phyloP scores from a whole-genome alignment of 2,797 vertebrate species.

The Cyclopterus lumpus region DNA sequence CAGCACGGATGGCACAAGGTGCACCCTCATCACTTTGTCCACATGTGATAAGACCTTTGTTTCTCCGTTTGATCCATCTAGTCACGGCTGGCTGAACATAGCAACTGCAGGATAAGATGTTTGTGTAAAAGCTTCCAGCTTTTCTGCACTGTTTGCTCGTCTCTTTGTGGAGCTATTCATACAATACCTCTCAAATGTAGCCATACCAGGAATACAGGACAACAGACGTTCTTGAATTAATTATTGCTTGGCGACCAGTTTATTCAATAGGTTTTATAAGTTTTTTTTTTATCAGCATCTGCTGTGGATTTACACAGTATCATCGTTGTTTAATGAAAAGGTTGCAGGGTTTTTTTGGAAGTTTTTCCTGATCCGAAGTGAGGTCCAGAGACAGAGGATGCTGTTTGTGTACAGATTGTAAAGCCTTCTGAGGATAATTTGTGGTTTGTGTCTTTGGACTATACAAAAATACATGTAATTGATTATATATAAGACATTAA shows the following conservation, averaged over 20 bases:
- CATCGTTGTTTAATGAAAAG: neutral
- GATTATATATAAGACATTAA: too few relatives aligned
- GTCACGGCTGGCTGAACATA: slow-evolving; percentile 34
- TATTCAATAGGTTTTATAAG: neutral
- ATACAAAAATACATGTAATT: too few relatives aligned
- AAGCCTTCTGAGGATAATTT: too few relatives aligned
- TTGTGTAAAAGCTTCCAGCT: slow-evolving; percentile 48
- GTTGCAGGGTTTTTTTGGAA: too few relatives aligned
- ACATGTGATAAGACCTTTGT: slow-evolving; percentile 46
- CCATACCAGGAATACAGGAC: neutral
- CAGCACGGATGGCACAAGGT: slow-evolving; percentile 16
- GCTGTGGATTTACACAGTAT: neutral
- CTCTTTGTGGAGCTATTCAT: slow-evolving; percentile 16
- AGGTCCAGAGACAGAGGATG: too few relatives aligned
- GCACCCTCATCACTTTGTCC: slow-evolving; percentile 50
- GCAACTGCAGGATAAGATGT: slow-evolving; percentile 43
- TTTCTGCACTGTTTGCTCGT: slow-evolving; percentile 31
- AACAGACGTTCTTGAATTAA: neutral
- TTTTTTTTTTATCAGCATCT: neutral
- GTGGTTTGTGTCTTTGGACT: too few relatives aligned
- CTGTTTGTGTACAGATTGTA: too few relatives aligned
- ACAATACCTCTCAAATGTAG: neutral
- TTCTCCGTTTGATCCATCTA: slow-evolving; percentile 42
- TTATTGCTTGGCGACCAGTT: neutral
- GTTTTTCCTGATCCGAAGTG: too few relatives aligned